Evolutionary conservation across 92 coral and sea anemone genomes (phyloP).

Genomic region (Porites cylindrica): DNA sequence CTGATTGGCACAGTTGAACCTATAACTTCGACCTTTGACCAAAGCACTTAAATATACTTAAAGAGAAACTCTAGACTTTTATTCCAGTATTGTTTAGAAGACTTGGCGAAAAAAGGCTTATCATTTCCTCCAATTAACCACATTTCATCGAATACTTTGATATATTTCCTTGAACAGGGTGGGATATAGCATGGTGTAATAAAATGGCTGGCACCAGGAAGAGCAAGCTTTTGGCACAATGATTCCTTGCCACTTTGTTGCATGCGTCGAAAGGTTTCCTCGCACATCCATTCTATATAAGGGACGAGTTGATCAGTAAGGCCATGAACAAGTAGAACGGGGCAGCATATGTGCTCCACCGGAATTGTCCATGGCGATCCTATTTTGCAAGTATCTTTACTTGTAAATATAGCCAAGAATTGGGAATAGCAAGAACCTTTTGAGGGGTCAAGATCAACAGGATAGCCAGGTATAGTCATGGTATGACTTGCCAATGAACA

Average conservation of each 20-base stretch:
- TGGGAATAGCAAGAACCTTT: not conserved
- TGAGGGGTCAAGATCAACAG: not conserved
- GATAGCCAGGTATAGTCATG: conserved; percentile 13
- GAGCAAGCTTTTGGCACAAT: conserved; percentile 12
- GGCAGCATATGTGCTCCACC: conserved; percentile 29
- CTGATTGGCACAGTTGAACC: too few species aligned
- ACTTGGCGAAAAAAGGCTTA: conserved; percentile 10
- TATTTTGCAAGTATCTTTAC: conserved; percentile 29
- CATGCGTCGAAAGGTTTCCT: conserved; percentile 22
- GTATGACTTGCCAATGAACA: conserved; percentile 19
- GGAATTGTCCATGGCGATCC: conserved; percentile 41
- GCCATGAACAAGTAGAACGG: conserved; percentile 34
- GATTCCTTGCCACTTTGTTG: conserved; percentile 33
- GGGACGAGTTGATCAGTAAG: conserved; percentile 26
- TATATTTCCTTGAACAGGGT: conserved; percentile 32
- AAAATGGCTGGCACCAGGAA: conserved; percentile 36
- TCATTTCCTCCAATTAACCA: conserved; percentile 30
- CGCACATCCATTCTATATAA: conserved; percentile 34
- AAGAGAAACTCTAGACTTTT: conserved; percentile 26
- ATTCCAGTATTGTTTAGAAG: conserved; percentile 37
- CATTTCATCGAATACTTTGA: conserved; percentile 6
- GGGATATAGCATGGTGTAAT: conserved; percentile 39
- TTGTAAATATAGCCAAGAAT: conserved; percentile 12
- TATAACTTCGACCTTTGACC: too few species aligned
- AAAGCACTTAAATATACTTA: not conserved